These are phyloP conservation scores for Progne subis DNA, from an alignment of 2,113 vertebrate species.

Conservation along the genomic window DNA sequence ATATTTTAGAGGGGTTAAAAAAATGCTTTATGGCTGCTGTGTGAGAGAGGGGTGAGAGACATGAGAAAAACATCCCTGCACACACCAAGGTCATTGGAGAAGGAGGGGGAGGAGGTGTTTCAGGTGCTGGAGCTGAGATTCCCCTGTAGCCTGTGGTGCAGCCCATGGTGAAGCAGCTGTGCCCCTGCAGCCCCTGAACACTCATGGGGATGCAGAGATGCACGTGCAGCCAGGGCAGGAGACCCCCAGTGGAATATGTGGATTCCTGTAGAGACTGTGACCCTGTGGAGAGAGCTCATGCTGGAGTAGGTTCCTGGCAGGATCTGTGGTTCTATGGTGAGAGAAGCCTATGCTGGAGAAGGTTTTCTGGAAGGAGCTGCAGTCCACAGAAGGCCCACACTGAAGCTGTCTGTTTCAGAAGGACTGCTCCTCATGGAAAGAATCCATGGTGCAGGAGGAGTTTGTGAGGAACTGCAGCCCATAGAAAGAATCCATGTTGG, in stretches of 20 bases:
- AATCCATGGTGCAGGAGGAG: neutral
- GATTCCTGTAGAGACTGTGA: too few species aligned
- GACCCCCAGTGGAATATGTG: neutral
- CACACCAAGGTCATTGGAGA: too few species aligned
- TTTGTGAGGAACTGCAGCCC: neutral
- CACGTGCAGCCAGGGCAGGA: rapidly evolving
- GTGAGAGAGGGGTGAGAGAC: neutral
- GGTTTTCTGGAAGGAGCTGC: neutral
- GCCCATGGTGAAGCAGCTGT: neutral
- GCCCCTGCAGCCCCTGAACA: rapidly evolving
- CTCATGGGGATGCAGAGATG: neutral
- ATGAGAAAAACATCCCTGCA: neutral
- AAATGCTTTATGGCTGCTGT: neutral
- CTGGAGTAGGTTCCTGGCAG: neutral
- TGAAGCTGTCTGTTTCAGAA: neutral
- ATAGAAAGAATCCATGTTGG: neutral
- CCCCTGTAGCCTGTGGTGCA: rapidly evolving
- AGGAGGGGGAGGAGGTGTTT: rapidly evolving
- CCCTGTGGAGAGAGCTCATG: rapidly evolving
- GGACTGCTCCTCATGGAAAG: too few species aligned
- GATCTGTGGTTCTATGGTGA: too few species aligned
- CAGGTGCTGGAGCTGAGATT: neutral
- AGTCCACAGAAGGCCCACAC: neutral
- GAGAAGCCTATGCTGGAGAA: neutral
- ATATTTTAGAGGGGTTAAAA: neutral